Base-by-base conservation (phyloP, 2,888 invertebrate genomes). In the Aproaerema taeniolella region DNA sequence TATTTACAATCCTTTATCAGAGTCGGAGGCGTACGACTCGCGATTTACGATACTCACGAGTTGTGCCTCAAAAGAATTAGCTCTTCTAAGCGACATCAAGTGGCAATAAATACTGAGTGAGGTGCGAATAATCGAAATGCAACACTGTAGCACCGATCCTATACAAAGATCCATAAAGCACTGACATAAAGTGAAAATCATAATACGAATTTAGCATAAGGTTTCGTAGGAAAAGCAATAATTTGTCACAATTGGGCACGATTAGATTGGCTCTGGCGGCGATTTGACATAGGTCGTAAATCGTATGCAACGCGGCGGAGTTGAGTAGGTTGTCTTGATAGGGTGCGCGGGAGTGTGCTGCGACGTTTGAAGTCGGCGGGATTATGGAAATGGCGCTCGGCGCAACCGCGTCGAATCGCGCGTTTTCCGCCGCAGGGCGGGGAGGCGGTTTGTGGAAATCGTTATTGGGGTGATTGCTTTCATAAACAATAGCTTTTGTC, bases 391-490 rank as follows among this genome's bases (percentile, higher is more conserved):
- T 73, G 73, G 74, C 70, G 71, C 55, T 67, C 42, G 60, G 67
- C 82, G 80, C 83, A 83, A 75, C 85, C 85, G 82, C 81, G 71
- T 67, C 85, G 76, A 86, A 86, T 86, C 76, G 76, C 68, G 74
- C 75, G 76, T 79, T 82, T 82, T 80, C 83, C 79, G 80, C 72
- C 66, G 67, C 65, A 58, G 61, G 66, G 64, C 61, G 50, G 62
- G 66, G 62, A 65, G 62, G 69, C 73, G 72, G 61, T 83, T 80
- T 80, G 85, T 82, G 81, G 83, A 85, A 83, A 83, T 79, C 72
- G 74, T 82, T 86, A 85, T 85, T 83, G 76, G 82, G 79, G 82
- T 85, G 83, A 86, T 83, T 85, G 85, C 81, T 77, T 83, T 75
- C 81, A 83, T 83, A 81, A 83, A 86, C 83, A 85, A 83, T 82